Percentiles rank a stretch among this genome's conserved stretches.
These are phyloP conservation scores for Decapterus maruadsi DNA, from an alignment of 2,797 vertebrate species.

Conservation along the genomic window DNA sequence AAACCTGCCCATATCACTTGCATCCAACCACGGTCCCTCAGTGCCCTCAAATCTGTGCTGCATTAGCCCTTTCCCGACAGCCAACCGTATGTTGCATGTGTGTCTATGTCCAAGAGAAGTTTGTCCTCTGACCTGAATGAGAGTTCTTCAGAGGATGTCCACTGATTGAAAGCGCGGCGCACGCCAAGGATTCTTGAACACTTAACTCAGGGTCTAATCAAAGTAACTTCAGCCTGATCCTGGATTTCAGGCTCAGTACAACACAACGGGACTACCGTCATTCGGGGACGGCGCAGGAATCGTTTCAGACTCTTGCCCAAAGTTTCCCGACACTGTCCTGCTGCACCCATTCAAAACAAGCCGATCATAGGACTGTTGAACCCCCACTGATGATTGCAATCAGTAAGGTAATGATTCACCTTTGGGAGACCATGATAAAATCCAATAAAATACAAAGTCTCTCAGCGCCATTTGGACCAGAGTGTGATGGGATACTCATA, in stretches of 20 bases:
- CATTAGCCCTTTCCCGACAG: slow-evolving; percentile 62
- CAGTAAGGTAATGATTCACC: slow-evolving; percentile 22
- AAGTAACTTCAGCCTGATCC: slow-evolving; percentile 36
- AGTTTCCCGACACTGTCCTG: slow-evolving; percentile 16
- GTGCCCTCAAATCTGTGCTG: slow-evolving; percentile 60
- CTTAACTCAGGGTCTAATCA: slow-evolving; percentile 36
- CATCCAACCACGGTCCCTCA: slow-evolving; percentile 58
- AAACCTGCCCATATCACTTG: slow-evolving; percentile 65
- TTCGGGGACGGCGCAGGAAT: slow-evolving; percentile 24
- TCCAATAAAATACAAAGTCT: slow-evolving; percentile 22
- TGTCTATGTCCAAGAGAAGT: slow-evolving; percentile 44
- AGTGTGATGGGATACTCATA: slow-evolving; percentile 10
- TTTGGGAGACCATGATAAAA: slow-evolving; percentile 21
- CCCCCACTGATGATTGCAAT: slow-evolving; percentile 22
- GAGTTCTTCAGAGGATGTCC: slow-evolving; percentile 60
- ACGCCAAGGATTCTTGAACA: slow-evolving; percentile 53
- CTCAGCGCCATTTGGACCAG: slow-evolving; percentile 10
- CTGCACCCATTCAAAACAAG: slow-evolving; percentile 21
- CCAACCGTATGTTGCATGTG: slow-evolving; percentile 41
- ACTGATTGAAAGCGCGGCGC: slow-evolving; percentile 56
- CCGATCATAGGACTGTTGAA: slow-evolving; percentile 8
- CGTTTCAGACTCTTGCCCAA: slow-evolving; percentile 9
- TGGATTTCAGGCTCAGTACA: slow-evolving; percentile 41
- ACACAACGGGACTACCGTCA: slow-evolving; percentile 31
- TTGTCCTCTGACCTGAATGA: slow-evolving; percentile 46